Percentiles rank a stretch among this genome's conserved stretches.
Evolutionary conservation across 2,113 vertebrate genomes (phyloP).

Genomic region (Procavia capensis): DNA sequence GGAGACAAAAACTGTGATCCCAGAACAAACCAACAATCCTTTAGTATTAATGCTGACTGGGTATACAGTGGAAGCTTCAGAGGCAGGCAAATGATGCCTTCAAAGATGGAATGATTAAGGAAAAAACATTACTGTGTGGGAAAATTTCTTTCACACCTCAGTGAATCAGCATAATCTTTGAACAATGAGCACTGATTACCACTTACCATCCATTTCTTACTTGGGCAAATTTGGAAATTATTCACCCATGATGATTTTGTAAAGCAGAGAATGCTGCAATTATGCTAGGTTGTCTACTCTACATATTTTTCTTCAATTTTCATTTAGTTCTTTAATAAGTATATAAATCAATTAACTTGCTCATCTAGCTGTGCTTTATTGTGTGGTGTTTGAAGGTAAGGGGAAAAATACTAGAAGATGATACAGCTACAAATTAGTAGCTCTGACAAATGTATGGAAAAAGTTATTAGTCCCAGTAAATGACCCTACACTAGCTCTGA

Average conservation of each 20-base stretch:
- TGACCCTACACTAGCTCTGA: not conserved
- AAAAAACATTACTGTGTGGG: not conserved
- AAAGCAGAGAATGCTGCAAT: not conserved
- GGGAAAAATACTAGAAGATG: not conserved
- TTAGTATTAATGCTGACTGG: not conserved
- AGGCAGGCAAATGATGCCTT: not conserved
- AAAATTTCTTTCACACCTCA: not conserved
- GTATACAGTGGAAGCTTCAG: conserved; percentile 34
- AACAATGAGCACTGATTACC: not conserved
- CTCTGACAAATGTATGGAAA: not conserved
- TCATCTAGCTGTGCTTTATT: not conserved
- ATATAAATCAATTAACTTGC: not conserved
- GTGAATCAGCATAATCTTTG: conserved; percentile 5
- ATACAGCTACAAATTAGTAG: not conserved
- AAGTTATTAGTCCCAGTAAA: not conserved
- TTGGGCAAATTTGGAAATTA: not conserved
- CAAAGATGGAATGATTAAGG: not conserved
- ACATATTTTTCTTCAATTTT: conserved; percentile 18
- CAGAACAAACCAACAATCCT: conserved; percentile 55
- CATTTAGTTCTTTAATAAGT: not conserved
- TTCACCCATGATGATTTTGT: not conserved
- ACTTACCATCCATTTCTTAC: not conserved
- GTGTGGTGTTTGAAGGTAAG: not conserved
- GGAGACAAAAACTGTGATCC: conserved; percentile 12
- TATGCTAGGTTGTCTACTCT: not conserved